These are phyloP conservation scores for Pterocles orientalis DNA, from an alignment of 2,113 vertebrate genomes.

Conservation along the genomic window DNA sequence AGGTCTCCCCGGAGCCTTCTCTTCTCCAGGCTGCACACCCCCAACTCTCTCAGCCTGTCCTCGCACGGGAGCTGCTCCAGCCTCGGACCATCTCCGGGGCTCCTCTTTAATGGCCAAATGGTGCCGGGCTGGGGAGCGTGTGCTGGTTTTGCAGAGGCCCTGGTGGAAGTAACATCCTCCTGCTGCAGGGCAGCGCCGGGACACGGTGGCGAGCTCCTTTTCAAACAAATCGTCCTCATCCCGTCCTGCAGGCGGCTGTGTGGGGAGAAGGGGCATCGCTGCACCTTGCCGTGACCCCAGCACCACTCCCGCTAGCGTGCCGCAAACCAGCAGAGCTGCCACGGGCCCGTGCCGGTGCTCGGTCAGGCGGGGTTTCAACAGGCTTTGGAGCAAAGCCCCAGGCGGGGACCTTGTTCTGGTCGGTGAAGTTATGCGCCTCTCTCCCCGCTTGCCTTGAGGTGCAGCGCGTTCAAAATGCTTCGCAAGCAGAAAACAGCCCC, in stretches of 20 bases:
- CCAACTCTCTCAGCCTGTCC: too few relatives aligned
- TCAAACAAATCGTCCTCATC: not conserved
- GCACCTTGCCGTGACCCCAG: not conserved
- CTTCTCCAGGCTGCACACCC: too few relatives aligned
- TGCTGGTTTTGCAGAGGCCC: not conserved
- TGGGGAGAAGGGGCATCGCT: not conserved
- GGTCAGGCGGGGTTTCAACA: not conserved
- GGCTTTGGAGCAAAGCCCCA: slow-evolving; percentile 16
- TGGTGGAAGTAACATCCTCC: not conserved
- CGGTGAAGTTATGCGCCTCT: not conserved
- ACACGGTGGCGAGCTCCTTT: not conserved
- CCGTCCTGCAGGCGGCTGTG: not conserved
- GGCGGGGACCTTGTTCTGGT: not conserved
- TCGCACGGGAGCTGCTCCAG: too few relatives aligned
- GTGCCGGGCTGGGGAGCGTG: not conserved
- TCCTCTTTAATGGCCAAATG: not conserved
- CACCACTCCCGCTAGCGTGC: fast-evolving
- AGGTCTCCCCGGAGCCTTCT: too few relatives aligned
- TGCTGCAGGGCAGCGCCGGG: not conserved
- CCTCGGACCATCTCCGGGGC: too few relatives aligned
- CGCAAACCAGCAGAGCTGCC: not conserved
- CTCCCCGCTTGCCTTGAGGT: not conserved
- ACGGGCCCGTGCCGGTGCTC: fast-evolving
- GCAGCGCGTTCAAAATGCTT: not conserved
- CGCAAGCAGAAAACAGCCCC: not conserved